Base-by-base conservation (phyloP, 2,797 vertebrate species). In the Sternarchorhynchus goeldii region DNA sequence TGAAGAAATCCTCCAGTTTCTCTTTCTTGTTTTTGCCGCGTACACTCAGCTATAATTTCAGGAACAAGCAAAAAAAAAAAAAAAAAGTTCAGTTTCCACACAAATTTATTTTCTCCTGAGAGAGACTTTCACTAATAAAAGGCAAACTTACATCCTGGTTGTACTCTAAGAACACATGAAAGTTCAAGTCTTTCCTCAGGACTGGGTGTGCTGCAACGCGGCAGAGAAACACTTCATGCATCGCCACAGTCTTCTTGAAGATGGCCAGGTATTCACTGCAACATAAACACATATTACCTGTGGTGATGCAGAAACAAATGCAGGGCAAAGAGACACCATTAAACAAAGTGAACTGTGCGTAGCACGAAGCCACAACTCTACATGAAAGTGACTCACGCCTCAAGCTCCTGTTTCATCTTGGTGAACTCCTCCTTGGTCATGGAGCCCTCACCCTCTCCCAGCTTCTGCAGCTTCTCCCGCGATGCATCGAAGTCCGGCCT, bases 391-490 rank as follows among this genome's bases (percentile, higher is more conserved):
- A 96, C 97, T 93, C 93, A 99, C 97, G 97, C 97, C 92, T 99
- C 97, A 59, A 99, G 93, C 88, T 99, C 97, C 91, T 99, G 97
- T 88, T 99, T 99, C 97, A 99, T 99, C 90, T 97, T 99, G 14
- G 97, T 99, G 90, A 99, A 99, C 87, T 99, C 97, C 86, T 99
- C 97, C 91, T 99, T 99, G 80, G 97, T 99, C 97, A 99, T 98
- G 6, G 97, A 99, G 12, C 97, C 97, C 89, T 99, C 97, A 64
- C 97, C 97, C 88, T 99, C 97, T 20, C 97, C 97, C 75, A 99
- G 93, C 83, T 99, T 99, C 92, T 99, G 97, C 50, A 99, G 88
- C 89, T 99, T 99, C 90, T 99, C 97, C 87, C 97, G 94, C 74
- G 97, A 99, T 1, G 97, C 97, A 91, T 99, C 97, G 36, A 99